Percentiles rank a stretch among this genome's conserved stretches.
Conservation (phyloP, 2,113 vertebrate species). For the Odobenus rosmarus region DNA sequence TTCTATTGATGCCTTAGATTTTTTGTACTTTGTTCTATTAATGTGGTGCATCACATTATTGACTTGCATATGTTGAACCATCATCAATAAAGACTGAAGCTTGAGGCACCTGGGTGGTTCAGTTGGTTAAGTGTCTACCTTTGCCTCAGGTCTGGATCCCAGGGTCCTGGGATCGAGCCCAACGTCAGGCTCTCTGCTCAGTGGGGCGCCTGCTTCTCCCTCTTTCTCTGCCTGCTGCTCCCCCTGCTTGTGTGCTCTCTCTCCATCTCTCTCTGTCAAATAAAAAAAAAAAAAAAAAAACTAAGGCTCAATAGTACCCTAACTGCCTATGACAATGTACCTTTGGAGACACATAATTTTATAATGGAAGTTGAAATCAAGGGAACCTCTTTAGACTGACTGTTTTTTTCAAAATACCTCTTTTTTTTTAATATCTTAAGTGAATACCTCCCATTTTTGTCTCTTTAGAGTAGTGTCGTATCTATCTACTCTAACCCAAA, state of each 20-base stretch:
- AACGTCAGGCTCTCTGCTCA: too few species aligned
- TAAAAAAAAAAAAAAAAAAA: too few species aligned
- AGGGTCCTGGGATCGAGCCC: too few species aligned
- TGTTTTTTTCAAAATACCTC: background rate
- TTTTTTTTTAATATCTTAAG: background rate
- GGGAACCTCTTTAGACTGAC: background rate
- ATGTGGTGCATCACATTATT: background rate
- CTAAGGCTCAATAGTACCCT: background rate
- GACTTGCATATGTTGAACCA: background rate
- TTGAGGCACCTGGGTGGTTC: too few species aligned
- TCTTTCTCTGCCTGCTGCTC: too few species aligned
- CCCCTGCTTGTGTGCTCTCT: too few species aligned
- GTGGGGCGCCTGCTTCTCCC: too few species aligned
- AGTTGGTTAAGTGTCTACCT: too few species aligned
- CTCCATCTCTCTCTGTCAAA: too few species aligned
- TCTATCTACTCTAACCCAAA: background rate
- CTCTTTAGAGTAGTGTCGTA: background rate
- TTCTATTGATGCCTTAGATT: too few species aligned
- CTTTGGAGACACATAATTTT: background rate
- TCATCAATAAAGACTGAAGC: background rate
- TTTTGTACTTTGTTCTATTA: background rate
- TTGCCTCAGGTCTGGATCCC: too few species aligned
- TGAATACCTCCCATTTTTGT: background rate
- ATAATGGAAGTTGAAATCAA: background rate
- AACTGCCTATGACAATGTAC: background rate